Evolutionary conservation across 2,113 vertebrate genomes (phyloP), one percentile per base, ranked within the genome.

Genomic region (Chionodraco myersi): DNA sequence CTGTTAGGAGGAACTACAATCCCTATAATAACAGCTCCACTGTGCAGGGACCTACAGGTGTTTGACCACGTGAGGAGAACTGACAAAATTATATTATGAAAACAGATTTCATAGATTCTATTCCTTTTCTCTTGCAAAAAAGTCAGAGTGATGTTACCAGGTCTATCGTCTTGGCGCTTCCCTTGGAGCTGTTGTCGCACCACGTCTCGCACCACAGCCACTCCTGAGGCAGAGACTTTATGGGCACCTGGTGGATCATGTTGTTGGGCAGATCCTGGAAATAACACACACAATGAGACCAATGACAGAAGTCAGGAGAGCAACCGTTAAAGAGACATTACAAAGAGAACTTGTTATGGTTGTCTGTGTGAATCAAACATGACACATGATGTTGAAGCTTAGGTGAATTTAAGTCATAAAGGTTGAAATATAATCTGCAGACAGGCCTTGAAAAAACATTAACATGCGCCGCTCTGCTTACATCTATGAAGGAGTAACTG

Each of bases 131-230:
- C 36, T 41, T 41, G 36, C 6, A 41, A 41, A 41, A 65, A 14
- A 54, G 6, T 58, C 3, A 11, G 3, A 9, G 10, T 34, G 44
- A 26, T 47, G 1, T 81, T 94, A 99, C 98, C 96, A 99, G 87
- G 90, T 99, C 98, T 59, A 99, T 99, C 0, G 98, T 99, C 91
- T 99, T 99, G 71, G 98, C 98, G 72, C 85, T 96, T 85, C 94
- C 97, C 94, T 99, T 99, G 3, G 97, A 95, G 67, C 94, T 51
- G 41, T 99, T 95, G 10, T 99, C 98, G 84, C 98, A 99, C 98
- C 98, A 99, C 0, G 98, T 99, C 91, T 99, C 98, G 81, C 98
- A 99, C 98, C 98, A 99, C 82, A 99, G 95, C 98, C 98, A 99
- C 87, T 99, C 97, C 92, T 99, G 98, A 1, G 98, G 98, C 9